Conservation (phyloP, 1,140 invertebrate genomes). For the Brachionus koreanus region DNA sequence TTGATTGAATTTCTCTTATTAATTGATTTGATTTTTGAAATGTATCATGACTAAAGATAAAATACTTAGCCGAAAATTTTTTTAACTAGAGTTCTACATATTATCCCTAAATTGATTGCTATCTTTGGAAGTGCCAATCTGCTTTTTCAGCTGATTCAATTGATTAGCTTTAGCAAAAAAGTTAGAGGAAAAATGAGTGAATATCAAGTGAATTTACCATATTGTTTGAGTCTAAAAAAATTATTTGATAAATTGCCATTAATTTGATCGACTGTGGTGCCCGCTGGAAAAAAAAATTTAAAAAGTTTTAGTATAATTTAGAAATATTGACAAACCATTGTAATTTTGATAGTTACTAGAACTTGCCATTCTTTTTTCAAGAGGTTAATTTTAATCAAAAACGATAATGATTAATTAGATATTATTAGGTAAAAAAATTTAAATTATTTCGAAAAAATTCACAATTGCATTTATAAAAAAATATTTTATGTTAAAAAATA, state of each 20-base stretch:
- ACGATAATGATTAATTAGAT: not conserved
- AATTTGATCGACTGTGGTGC: not conserved
- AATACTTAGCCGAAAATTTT: not conserved
- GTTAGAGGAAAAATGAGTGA: not conserved
- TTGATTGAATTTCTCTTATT: not conserved
- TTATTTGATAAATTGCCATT: not conserved
- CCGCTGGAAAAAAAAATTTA: not conserved
- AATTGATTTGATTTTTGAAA: slow-evolving; percentile 39
- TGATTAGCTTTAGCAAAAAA: not conserved
- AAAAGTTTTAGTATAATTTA: not conserved
- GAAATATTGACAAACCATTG: not conserved
- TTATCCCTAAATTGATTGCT: not conserved
- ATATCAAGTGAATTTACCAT: not conserved
- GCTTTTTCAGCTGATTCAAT: not conserved
- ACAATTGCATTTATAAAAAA: not conserved
- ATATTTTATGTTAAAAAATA: not conserved
- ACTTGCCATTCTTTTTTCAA: not conserved
- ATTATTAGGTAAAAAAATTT: not conserved
- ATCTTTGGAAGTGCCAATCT: slow-evolving; percentile 8
- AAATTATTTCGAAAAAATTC: not conserved
- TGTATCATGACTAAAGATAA: not conserved
- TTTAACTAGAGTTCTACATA: not conserved
- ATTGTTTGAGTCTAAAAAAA: not conserved
- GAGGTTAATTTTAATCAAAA: not conserved
- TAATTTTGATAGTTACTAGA: slow-evolving; percentile 30